A percentile compares a stretch with the other conserved stretches of the same genome.
Conservation (phyloP, 2,888 invertebrate species). For the Oscheius sp. region DNA sequence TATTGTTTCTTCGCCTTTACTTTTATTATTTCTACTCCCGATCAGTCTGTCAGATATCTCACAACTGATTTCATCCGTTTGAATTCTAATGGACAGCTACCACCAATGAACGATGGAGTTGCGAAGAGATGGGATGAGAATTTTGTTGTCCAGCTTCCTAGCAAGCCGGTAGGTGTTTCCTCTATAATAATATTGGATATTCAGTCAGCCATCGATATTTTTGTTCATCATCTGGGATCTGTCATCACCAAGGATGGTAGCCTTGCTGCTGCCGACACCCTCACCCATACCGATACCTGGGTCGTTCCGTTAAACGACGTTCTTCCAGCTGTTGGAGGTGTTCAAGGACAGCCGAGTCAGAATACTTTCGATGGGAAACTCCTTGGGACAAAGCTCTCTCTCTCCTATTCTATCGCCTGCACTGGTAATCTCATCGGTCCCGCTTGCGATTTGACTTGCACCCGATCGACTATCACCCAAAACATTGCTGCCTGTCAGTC, state of each 20-base stretch:
- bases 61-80: constrained; percentile 46
- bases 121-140: constrained; percentile 43
- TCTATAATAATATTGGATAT: constrained; percentile 5
- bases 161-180: constrained; percentile 38
- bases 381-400: constrained; percentile 54
- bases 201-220: constrained; percentile 62
- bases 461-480: constrained; percentile 46
- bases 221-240: constrained; percentile 64
- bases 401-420: constrained; percentile 60
- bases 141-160: constrained; percentile 44
- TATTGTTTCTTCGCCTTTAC: constrained; percentile 50
- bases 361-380: constrained; percentile 51
- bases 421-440: constrained; percentile 59
- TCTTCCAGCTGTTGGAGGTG: constrained; percentile 44
- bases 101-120: constrained; percentile 24
- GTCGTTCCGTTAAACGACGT: constrained; percentile 48
- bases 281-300: constrained; percentile 63
- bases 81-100: constrained; percentile 44
- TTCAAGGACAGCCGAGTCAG: constrained; percentile 49
- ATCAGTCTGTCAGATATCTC: constrained; percentile 46
- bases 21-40: constrained; percentile 52
- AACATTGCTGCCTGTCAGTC: constrained; percentile 51
- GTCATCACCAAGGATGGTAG: constrained; percentile 47
- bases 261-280: constrained; percentile 49
- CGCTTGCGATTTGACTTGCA: constrained; percentile 61